Conservation (phyloP, 2,888 invertebrate genomes). For the Pediacus dermestoides region DNA sequence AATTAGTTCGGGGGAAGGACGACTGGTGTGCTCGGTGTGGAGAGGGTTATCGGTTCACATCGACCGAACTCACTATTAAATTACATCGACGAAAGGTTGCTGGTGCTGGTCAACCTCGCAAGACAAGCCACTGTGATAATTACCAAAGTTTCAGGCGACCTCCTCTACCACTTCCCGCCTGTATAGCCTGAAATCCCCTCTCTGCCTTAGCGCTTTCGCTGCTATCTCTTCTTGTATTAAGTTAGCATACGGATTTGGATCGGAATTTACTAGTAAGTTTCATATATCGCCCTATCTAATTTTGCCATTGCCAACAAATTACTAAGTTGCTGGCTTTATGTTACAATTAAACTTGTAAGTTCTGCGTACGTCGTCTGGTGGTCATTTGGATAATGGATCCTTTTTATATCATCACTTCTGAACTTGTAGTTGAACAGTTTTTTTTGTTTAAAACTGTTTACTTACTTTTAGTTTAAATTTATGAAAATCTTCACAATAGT, state of each 20-base stretch:
- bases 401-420: no score
- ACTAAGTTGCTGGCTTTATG: conserved; percentile 1
- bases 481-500: no score
- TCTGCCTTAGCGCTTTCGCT: background rate
- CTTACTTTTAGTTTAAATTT: no score
- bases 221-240: background rate
- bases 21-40: conserved; percentile 15
- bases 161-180: conserved; percentile 1
- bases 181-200: background rate
- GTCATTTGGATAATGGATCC: no score
- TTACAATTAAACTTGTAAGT: no score
- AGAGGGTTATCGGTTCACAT: conserved; percentile 28
- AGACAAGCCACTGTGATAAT: conserved; percentile 44
- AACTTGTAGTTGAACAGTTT: no score
- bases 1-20: conserved; percentile 28
- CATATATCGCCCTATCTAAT: conserved; percentile 12
- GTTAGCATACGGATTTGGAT: conserved; percentile 8
- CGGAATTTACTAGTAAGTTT: conserved; percentile 8
- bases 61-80: conserved; percentile 37
- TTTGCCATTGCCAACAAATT: conserved; percentile 8
- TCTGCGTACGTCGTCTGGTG: no score
- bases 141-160: conserved; percentile 40
- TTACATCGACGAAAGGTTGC: conserved; percentile 38
- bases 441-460: no score
- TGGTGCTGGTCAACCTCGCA: conserved; percentile 39